phyloP scores from a whole-genome alignment of 92 coral and sea anemone genomes.

The Phenganax stokvisi region DNA sequence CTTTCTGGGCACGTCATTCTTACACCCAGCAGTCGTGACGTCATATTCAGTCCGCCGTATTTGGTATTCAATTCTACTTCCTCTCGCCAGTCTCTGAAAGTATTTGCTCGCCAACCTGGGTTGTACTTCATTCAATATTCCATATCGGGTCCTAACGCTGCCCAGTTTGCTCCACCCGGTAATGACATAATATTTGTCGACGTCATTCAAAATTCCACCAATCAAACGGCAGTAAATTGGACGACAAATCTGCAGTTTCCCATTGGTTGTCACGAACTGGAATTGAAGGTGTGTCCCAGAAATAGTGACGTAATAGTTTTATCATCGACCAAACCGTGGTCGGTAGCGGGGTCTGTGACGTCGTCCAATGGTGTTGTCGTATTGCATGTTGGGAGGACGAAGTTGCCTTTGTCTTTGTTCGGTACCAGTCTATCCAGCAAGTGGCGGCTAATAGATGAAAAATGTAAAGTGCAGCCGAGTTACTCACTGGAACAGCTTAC shows the following conservation, averaged over 20 bases:
- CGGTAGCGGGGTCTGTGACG: slow-evolving; percentile 18
- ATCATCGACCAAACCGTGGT: slow-evolving; percentile 57
- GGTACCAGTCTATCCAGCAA: slow-evolving; percentile 47
- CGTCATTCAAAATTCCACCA: slow-evolving; percentile 25
- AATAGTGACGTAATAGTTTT: slow-evolving; percentile 33
- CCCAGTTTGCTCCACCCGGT: slow-evolving; percentile 33
- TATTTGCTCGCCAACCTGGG: slow-evolving; percentile 51
- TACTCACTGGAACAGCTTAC: slow-evolving; percentile 19
- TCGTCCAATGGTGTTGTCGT: slow-evolving; percentile 57
- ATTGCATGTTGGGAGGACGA: slow-evolving; percentile 34
- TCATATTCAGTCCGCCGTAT: slow-evolving; percentile 34
- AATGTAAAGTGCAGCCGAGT: not conserved
- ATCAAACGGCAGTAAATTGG: slow-evolving; percentile 36
- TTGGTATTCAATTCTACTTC: slow-evolving; percentile 32
- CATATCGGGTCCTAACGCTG: slow-evolving; percentile 53
- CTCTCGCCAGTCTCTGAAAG: slow-evolving; percentile 31
- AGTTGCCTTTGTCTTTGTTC: slow-evolving; percentile 50
- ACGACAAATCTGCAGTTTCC: slow-evolving; percentile 32
- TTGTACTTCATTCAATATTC: slow-evolving; percentile 49
- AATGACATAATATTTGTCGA: slow-evolving; percentile 52
- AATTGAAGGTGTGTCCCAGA: slow-evolving; percentile 42
- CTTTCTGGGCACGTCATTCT: slow-evolving; percentile 39
- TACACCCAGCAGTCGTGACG: slow-evolving; percentile 40
- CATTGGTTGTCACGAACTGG: slow-evolving; percentile 48
- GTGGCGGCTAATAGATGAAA: not conserved